Conservation (phyloP, 2,888 invertebrate genomes). For the Lamellibrachia columna region DNA sequence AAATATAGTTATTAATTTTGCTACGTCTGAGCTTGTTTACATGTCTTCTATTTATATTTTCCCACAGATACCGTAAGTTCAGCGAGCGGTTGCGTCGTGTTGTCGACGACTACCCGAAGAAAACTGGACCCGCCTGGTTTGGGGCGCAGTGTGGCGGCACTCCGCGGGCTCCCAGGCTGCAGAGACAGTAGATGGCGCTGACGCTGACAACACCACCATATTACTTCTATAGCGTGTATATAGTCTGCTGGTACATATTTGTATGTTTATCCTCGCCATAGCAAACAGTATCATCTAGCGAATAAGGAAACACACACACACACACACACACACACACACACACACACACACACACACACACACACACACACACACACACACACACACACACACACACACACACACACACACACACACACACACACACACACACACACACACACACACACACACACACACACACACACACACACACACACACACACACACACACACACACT, state of each 20-base stretch:
- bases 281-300: neutral
- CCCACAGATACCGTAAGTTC: constrained; percentile 53
- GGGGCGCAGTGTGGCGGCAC: constrained; percentile 40
- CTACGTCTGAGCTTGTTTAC: neutral
- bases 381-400: too few species aligned
- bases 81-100: constrained; percentile 45
- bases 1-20: too few species aligned
- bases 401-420: too few species aligned
- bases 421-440: too few species aligned
- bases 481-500: too few species aligned
- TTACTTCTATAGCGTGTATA: neutral
- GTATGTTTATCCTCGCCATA: neutral
- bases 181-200: neutral
- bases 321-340: neutral
- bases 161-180: neutral
- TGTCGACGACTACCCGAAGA: constrained; percentile 48
- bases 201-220: neutral
- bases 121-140: constrained; percentile 53
- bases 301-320: too few species aligned
- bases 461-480: too few species aligned
- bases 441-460: too few species aligned
- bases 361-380: too few species aligned
- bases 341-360: too few species aligned
- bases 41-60: neutral
- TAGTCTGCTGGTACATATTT: neutral